These are phyloP conservation scores for Nemurella pictetii DNA, from an alignment of 2,888 invertebrate species.

Conservation along the genomic window DNA sequence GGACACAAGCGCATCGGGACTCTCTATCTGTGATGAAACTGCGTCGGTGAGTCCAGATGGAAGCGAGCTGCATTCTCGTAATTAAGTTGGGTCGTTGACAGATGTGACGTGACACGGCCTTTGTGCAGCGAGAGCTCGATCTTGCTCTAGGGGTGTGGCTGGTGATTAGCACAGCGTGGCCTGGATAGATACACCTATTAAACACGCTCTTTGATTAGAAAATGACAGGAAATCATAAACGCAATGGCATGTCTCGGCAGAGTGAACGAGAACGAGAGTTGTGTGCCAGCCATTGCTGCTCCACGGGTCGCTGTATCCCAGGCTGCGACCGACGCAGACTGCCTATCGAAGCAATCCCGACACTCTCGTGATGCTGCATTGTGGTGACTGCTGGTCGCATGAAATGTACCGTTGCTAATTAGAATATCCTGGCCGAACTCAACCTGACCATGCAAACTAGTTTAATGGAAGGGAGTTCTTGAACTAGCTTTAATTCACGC, in stretches of 20 bases:
- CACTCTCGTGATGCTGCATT: background rate
- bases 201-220: background rate
- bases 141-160: background rate
- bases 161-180: background rate
- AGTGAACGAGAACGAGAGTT: background rate
- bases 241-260: background rate
- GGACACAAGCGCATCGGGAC: slow-evolving; percentile 62
- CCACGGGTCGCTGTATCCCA: background rate
- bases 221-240: slow-evolving; percentile 6
- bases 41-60: background rate
- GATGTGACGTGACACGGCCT: background rate
- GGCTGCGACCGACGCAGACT: background rate
- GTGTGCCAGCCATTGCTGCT: background rate
- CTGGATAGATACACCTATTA: background rate
- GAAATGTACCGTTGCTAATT: slow-evolving; percentile 14
- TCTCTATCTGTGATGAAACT: slow-evolving; percentile 56
- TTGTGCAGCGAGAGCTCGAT: background rate
- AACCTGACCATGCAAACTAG: slow-evolving; percentile 24
- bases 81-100: too few relatives aligned
- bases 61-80: background rate
- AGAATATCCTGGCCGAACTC: slow-evolving; percentile 16
- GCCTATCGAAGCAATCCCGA: background rate
- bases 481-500: slow-evolving; percentile 11
- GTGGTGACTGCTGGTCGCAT: background rate
- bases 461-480: background rate